phyloP scores from a whole-genome alignment of 64 coral and sea anemone genomes.

The Pachyseris speciosa region DNA sequence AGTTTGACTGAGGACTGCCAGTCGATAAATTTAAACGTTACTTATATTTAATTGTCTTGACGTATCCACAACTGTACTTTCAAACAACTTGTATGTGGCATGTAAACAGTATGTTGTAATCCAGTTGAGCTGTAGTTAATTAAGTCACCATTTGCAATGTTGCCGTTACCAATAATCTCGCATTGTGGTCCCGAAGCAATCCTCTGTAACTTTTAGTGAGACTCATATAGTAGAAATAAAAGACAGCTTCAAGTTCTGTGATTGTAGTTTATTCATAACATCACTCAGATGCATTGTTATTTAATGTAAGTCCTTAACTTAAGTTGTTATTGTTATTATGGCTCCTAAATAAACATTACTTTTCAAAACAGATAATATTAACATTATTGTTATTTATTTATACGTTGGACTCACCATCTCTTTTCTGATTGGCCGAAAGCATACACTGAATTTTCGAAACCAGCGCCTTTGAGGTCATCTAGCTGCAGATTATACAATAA shows the following conservation, averaged over 20 bases:
- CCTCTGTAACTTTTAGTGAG: too few relatives aligned
- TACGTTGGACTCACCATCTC: slow-evolving; percentile 35
- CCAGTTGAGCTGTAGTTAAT: too few relatives aligned
- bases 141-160: too few relatives aligned
- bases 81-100: neutral
- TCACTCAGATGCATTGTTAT: neutral
- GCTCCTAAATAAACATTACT: too few relatives aligned
- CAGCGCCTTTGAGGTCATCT: slow-evolving; percentile 41
- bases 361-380: too few relatives aligned
- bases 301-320: neutral
- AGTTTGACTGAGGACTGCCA: too few relatives aligned
- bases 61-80: neutral
- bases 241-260: neutral
- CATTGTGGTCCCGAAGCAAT: too few relatives aligned
- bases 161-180: too few relatives aligned
- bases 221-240: neutral
- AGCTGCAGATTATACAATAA: slow-evolving; percentile 61
- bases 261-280: neutral
- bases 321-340: neutral
- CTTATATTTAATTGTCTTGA: too few relatives aligned
- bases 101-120: neutral
- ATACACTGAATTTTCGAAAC: slow-evolving; percentile 58
- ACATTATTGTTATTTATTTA: too few relatives aligned
- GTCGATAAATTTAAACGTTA: too few relatives aligned
- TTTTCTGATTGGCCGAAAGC: slow-evolving; percentile 45